Evolutionary conservation across 1,140 invertebrate genomes (phyloP).

Genomic region (Conopomorpha cramerella): DNA sequence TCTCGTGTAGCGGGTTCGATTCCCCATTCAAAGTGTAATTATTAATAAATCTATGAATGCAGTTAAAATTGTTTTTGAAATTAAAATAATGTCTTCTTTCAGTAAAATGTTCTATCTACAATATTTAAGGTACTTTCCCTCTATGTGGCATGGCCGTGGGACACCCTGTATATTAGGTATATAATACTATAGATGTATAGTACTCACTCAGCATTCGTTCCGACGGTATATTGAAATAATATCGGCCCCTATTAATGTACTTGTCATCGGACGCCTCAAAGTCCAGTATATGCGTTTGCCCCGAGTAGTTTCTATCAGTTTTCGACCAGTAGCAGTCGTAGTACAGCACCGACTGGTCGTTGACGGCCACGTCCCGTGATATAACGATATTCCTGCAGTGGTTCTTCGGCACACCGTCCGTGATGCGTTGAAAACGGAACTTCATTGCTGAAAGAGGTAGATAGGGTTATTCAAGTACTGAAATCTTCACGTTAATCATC

Average conservation of each 20-base stretch:
- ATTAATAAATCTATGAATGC: too few species aligned
- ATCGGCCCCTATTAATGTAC: constrained; percentile 29
- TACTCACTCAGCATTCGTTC: constrained; percentile 39
- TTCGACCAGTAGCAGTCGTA: constrained; percentile 46
- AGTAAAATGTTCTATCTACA: too few species aligned
- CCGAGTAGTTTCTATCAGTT: constrained; percentile 19
- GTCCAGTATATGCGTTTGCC: constrained; percentile 30
- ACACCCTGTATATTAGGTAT: too few species aligned
- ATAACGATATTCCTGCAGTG: constrained; percentile 44
- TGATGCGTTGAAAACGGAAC: constrained; percentile 31
- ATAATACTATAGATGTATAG: too few species aligned
- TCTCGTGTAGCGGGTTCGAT: too few species aligned
- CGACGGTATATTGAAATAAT: constrained; percentile 43
- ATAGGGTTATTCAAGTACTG: too few species aligned
- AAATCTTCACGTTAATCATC: too few species aligned
- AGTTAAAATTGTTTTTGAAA: too few species aligned
- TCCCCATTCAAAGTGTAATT: too few species aligned
- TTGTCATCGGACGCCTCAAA: constrained; percentile 30
- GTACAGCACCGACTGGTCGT: constrained; percentile 41
- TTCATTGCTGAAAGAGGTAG: constrained; percentile 52
- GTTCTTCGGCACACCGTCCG: constrained; percentile 15
- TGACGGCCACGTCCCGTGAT: constrained; percentile 30
- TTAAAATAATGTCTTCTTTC: too few species aligned
- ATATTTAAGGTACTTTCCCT: too few species aligned
- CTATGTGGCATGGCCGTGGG: too few species aligned